Base-by-base conservation (phyloP, 2,888 invertebrate species). In the Rambutsinella grinnellia region DNA sequence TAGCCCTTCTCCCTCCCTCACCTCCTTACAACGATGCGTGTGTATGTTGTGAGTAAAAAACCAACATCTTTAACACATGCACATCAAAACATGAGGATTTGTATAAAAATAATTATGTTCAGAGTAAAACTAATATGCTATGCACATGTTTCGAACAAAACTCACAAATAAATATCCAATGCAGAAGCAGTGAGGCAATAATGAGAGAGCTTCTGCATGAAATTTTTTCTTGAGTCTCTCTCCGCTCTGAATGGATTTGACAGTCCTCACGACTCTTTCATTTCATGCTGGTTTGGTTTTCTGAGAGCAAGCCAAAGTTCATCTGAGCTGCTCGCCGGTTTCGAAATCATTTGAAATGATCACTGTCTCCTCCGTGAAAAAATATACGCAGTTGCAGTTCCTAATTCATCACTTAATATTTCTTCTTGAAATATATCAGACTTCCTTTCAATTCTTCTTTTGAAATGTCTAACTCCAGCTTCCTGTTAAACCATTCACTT, bases 91-190 rank as follows among this genome's bases (percentile, higher is more conserved):
- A n/a, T n/a, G n/a, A n/a, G n/a, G n/a, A n/a, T n/a, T n/a, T n/a
- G 36, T 36, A 36, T 36, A 13, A 36, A 36, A 36, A 36, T 36
- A 13, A 36, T 36, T 36, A 13, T 13, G 36, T 36, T 36, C 36
- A 36, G 5, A 36, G 13, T 36, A 36, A 36, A 36, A 17, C n/a
- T 28, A 63, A 63, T 51, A 53, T 63, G 63, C 10, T 63, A 13
- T 36, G 47, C 63, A 63, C 63, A 63, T 63, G 63, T 63, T 63
- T 53, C 36, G 36, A 36, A 36, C 6, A 36, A 36, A 36, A 36
- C 36, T n/a, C n/a, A n/a, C n/a, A n/a, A n/a, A n/a, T n/a, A 36
- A 13, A 36, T 36, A 36, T 36, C 36, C 36, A 36, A 13, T 36
- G 36, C 13, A 36, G 36, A 36, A 36, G 36, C 6, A 36, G n/a